phyloP scores from a whole-genome alignment of 2,113 vertebrate species.

The Camelus dromedarius region DNA sequence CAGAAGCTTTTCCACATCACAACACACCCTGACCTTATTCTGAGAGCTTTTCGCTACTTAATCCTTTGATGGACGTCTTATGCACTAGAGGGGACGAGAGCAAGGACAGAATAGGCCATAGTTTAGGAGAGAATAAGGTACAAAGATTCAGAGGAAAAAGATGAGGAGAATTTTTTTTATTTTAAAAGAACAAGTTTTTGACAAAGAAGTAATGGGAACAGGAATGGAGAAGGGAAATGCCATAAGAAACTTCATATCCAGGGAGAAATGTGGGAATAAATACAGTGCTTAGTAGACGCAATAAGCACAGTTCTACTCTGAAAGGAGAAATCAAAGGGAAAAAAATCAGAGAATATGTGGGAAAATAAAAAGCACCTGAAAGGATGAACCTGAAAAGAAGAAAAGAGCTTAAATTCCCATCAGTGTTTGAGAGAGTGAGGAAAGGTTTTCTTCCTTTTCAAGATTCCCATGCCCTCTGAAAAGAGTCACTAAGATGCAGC shows the following conservation, averaged over 20 bases:
- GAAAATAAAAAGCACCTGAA: conserved; percentile 49
- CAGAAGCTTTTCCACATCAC: background rate
- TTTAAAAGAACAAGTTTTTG: background rate
- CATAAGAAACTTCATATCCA: background rate
- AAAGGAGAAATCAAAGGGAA: conserved; percentile 14
- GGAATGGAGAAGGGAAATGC: background rate
- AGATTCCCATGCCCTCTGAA: background rate
- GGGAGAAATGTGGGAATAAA: background rate
- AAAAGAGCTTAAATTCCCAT: background rate
- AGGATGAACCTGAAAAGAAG: background rate
- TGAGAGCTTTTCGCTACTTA: background rate
- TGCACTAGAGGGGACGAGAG: background rate
- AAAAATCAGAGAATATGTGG: conserved; percentile 19
- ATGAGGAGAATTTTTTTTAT: background rate
- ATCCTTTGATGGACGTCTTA: background rate
- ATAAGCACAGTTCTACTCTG: conserved; percentile 4
- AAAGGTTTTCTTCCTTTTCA: background rate
- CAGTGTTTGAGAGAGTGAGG: background rate
- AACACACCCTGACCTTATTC: background rate
- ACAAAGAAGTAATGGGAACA: background rate
- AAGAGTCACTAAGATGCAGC: background rate
- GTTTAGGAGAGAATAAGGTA: background rate
- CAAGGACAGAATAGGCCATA: background rate
- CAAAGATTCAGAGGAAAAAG: background rate
- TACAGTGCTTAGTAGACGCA: background rate